phyloP scores from a whole-genome alignment of 2,888 invertebrate species.

The Elysia crispata region DNA sequence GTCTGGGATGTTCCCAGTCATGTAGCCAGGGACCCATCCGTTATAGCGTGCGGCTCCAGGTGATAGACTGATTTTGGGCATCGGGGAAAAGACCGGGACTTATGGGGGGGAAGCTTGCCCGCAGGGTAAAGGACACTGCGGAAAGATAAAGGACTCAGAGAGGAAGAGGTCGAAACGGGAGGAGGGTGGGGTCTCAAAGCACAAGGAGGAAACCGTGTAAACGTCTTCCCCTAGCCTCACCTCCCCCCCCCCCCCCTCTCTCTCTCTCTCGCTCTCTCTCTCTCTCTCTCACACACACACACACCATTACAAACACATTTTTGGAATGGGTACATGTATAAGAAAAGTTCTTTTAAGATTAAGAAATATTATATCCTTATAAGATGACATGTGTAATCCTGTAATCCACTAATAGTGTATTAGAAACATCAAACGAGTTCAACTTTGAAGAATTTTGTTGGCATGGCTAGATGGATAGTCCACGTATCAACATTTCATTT shows the following conservation, averaged over 20 bases:
- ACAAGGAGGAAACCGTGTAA: not conserved
- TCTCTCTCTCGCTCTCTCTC: slow-evolving; percentile 11
- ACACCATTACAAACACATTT: too few species aligned
- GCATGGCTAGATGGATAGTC: too few species aligned
- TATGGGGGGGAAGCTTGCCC: not conserved
- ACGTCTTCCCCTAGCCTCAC: not conserved
- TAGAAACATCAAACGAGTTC: too few species aligned
- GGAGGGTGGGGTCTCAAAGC: not conserved
- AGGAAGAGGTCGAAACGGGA: not conserved
- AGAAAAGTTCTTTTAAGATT: too few species aligned
- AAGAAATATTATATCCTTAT: too few species aligned
- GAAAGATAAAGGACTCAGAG: not conserved
- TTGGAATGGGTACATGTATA: not conserved
- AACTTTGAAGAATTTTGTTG: too few species aligned
- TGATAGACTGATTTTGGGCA: not conserved
- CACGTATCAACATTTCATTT: too few species aligned
- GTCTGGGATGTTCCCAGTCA: too few species aligned
- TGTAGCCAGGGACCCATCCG: not conserved
- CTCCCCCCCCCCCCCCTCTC: not conserved
- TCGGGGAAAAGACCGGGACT: not conserved
- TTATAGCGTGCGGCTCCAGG: not conserved
- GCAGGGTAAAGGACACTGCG: not conserved
- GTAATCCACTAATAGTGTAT: too few species aligned
- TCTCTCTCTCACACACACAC: not conserved
- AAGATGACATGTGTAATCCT: too few species aligned